A percentile compares a stretch with the other conserved stretches of the same genome.
Conservation (phyloP, 2,797 vertebrate species). For the Sebastes trivittatus region DNA sequence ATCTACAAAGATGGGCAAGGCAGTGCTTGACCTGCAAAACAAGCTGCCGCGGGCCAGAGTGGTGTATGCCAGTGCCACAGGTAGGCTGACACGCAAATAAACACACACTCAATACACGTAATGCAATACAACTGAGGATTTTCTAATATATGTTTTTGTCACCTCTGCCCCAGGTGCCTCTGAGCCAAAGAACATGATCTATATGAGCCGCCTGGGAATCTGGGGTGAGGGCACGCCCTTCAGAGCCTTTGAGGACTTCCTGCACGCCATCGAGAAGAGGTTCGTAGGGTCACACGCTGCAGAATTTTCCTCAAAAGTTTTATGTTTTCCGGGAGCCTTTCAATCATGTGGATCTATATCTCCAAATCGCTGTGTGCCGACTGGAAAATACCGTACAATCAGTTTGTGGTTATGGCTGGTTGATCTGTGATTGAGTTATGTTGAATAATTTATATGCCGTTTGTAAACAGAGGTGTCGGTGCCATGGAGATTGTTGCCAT, state of each 20-base stretch:
- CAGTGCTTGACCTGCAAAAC: conserved; percentile 96
- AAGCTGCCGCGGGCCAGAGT: conserved; percentile 94
- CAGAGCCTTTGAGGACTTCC: conserved; percentile 93
- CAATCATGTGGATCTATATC: neutral
- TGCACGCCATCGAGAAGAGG: conserved; percentile 97
- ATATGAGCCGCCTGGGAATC: conserved; percentile 99
- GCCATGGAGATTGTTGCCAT: conserved; percentile 99
- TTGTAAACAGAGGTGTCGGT: conserved; percentile 89
- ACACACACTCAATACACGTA: neutral
- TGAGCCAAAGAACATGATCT: conserved; percentile 99
- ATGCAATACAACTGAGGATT: neutral
- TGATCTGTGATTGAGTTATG: conserved; percentile 4
- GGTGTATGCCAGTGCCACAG: conserved; percentile 98
- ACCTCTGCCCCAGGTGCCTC: conserved; percentile 88
- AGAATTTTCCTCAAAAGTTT: neutral
- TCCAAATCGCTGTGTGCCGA: neutral
- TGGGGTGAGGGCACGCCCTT: conserved; percentile 98
- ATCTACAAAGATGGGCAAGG: conserved; percentile 98
- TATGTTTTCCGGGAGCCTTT: neutral
- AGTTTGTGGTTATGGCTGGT: neutral
- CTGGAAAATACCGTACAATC: conserved; percentile 1
- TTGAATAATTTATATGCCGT: conserved; percentile 36
- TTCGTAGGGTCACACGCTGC: conserved; percentile 56
- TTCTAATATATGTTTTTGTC: neutral
- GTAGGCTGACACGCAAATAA: conserved; percentile 67